phyloP scores from a whole-genome alignment of 2,113 vertebrate species.

The Copsychus sechellarum region DNA sequence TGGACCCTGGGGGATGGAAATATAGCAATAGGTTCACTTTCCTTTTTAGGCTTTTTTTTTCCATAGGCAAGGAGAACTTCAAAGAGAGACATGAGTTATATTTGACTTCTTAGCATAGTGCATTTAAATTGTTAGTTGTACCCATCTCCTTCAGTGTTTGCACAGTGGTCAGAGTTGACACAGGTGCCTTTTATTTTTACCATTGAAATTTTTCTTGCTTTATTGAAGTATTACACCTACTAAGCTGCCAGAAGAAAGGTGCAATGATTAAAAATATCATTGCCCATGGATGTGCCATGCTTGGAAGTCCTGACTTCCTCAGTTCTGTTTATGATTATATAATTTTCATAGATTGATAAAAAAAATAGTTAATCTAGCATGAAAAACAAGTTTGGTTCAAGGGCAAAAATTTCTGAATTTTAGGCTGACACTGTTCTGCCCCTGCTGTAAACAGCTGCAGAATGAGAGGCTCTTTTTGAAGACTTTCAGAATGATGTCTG shows the following conservation, averaged over 20 bases:
- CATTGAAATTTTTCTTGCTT: background rate
- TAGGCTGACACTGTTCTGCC: rapidly evolving
- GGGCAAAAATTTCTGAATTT: background rate
- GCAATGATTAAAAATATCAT: background rate
- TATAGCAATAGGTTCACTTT: background rate
- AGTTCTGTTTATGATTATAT: background rate
- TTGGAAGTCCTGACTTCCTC: background rate
- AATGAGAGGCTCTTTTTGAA: background rate
- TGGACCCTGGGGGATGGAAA: background rate
- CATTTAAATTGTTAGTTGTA: background rate
- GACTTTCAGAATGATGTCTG: background rate
- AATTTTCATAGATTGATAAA: background rate
- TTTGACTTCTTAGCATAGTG: background rate
- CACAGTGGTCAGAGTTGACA: constrained; percentile 18
- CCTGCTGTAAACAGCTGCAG: background rate
- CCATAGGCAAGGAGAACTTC: background rate
- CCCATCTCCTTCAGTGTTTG: background rate
- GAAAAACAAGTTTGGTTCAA: background rate
- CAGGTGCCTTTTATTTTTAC: constrained; percentile 20
- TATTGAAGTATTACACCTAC: background rate
- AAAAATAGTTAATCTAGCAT: background rate
- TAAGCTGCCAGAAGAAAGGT: background rate
- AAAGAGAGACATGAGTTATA: background rate
- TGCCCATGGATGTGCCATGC: background rate
- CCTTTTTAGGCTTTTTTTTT: background rate